Conservation (phyloP, 2,888 invertebrate species). For the Himalopsyche anomala region DNA sequence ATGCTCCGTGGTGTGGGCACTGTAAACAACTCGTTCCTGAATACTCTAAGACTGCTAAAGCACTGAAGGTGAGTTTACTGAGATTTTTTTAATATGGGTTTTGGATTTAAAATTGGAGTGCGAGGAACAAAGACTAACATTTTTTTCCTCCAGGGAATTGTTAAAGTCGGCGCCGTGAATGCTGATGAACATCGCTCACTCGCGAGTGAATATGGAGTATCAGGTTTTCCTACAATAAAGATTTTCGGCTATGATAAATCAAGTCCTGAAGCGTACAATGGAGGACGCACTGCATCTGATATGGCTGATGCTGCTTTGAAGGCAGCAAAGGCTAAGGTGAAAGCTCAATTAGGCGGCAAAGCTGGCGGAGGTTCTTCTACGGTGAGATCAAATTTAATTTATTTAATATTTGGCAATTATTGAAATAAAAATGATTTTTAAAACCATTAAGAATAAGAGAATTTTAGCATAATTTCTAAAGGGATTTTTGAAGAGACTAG, state of each 20-base stretch:
- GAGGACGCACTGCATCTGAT: slow-evolving; percentile 89
- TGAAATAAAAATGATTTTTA: too few relatives aligned
- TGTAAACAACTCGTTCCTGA: slow-evolving; percentile 94
- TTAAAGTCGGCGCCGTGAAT: slow-evolving; percentile 96
- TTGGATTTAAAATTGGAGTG: not conserved
- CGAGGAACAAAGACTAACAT: slow-evolving; percentile 23
- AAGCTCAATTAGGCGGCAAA: slow-evolving; percentile 82
- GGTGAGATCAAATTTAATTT: slow-evolving; percentile 68
- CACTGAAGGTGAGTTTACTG: slow-evolving; percentile 84
- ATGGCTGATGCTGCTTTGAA: slow-evolving; percentile 91
- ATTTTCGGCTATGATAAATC: slow-evolving; percentile 92
- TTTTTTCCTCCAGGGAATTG: slow-evolving; percentile 82
- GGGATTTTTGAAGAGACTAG: too few relatives aligned
- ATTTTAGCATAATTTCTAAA: too few relatives aligned
- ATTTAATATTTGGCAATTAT: slow-evolving; percentile 65
- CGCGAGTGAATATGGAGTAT: slow-evolving; percentile 87
- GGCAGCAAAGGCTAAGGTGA: slow-evolving; percentile 85
- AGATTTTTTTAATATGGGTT: not conserved
- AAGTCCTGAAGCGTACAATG: slow-evolving; percentile 89
- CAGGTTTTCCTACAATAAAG: slow-evolving; percentile 97
- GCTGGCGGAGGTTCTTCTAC: slow-evolving; percentile 69
- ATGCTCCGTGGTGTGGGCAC: slow-evolving; percentile 97
- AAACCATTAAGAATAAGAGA: too few relatives aligned
- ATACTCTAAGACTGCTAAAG: slow-evolving; percentile 94
- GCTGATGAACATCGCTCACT: slow-evolving; percentile 92